Evolutionary conservation across 2,888 invertebrate genomes (phyloP), one percentile per base, ranked within the genome.

Genomic region (Meiosimyza decipiens): DNA sequence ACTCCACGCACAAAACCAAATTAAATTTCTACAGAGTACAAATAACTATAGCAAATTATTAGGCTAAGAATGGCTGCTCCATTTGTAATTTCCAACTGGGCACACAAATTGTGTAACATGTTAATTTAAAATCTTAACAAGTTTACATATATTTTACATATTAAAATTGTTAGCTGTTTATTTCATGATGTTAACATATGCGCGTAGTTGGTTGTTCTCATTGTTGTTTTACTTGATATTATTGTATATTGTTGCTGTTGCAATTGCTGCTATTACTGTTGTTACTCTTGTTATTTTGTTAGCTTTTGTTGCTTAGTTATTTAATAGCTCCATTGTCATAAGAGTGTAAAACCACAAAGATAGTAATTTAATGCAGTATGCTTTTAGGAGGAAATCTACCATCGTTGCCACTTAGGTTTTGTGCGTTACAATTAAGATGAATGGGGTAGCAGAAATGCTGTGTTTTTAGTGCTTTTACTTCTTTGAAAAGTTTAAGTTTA

Each of bases 331-430:
- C 67, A 55, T 40, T 49, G 49, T 50, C 49, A 18, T 55, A 57
- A 16, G 47, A 28, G 15, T 33, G 51, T 22, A 18, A 51, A 51
- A 12, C 49, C 49, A 28, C 18, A 57, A 15, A 22, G 65, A 16
- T 54, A 55, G 55, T 40, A 66, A 59, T 54, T 70, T 70, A 16
- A 13, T 11, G 13, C n/a, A 64, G 57, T 50, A 55, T 60, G 62
- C 62, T 60, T 70, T 62, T 52, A 60, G 70, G 70, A 18, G 16
- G 1, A 54, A 7, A 57, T 9, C 18, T 57, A 28, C 22, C 28
- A 18, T 4, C 16, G 28, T 64, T 64, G 16, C 15, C 75, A 77
- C 51, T 57, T 77, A 5, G 9, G 9, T 54, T 54, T 54, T 54
- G 54, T 6, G 22, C 22, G 22, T 40, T 22, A 7, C 9, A 4